Conservation (phyloP, 1,140 invertebrate genomes). For the Drosophila pachea region DNA sequence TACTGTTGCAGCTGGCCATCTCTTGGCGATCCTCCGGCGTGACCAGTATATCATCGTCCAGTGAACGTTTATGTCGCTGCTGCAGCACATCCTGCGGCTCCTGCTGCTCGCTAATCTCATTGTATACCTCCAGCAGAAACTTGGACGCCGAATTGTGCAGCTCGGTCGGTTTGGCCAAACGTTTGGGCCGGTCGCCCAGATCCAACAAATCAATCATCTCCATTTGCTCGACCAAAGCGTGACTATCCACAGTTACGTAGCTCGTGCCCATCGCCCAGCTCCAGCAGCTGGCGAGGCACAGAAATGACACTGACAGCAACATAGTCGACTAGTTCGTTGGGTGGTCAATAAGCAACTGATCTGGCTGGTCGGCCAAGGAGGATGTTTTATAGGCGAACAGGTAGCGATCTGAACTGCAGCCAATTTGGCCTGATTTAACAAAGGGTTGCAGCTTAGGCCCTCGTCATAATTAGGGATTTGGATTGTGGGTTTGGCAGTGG, state of each 20-base stretch:
- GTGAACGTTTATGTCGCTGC: slow-evolving; percentile 59
- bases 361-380: neutral
- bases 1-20: slow-evolving; percentile 72
- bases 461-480: neutral
- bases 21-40: slow-evolving; percentile 62
- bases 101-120: slow-evolving; percentile 69
- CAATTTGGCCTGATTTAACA: too few relatives aligned
- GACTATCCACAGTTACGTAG: slow-evolving; percentile 33
- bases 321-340: slow-evolving; percentile 10
- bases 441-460: neutral
- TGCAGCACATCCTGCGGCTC: slow-evolving; percentile 55
- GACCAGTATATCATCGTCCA: slow-evolving; percentile 65
- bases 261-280: slow-evolving; percentile 15
- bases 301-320: neutral
- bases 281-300: slow-evolving; percentile 6
- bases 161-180: slow-evolving; percentile 30
- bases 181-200: slow-evolving; percentile 49
- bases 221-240: slow-evolving; percentile 44
- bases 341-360: slow-evolving; percentile 25
- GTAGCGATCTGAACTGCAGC: slow-evolving; percentile 24
- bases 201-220: slow-evolving; percentile 69
- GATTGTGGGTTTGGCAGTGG: too few relatives aligned
- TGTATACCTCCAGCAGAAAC: slow-evolving; percentile 74
- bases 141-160: slow-evolving; percentile 65
- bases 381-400: slow-evolving; percentile 41